These are phyloP conservation scores for Drosophila parthenogenetica DNA, from an alignment of 2,888 invertebrate species.

Conservation along the genomic window DNA sequence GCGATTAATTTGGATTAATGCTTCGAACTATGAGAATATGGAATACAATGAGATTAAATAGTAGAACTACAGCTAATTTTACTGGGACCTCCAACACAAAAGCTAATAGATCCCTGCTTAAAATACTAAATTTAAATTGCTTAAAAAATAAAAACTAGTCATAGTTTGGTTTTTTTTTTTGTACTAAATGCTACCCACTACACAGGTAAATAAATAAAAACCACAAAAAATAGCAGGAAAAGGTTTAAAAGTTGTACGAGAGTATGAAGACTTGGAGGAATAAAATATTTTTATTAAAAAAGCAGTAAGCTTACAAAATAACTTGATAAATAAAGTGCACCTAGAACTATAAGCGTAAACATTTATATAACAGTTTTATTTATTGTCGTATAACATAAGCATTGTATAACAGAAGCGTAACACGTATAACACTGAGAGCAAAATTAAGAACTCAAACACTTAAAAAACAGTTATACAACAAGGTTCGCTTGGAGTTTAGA, in stretches of 20 bases:
- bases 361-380: conserved; percentile 3
- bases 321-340: not conserved
- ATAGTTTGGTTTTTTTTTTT: conserved; percentile 12
- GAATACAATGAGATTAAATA: conserved; percentile 30
- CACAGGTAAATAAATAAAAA: conserved; percentile 12
- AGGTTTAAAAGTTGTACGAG: not conserved
- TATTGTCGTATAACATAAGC: conserved; percentile 5
- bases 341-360: conserved; percentile 42
- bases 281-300: not conserved
- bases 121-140: not conserved
- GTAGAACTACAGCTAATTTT: conserved; percentile 33
- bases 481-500: too few relatives aligned
- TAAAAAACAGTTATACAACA: not conserved
- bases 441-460: conserved; percentile 1
- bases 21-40: conserved; percentile 50
- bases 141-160: conserved; percentile 18
- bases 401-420: conserved; percentile 7
- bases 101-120: conserved; percentile 16
- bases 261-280: not conserved
- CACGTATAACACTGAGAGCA: conserved; percentile 2
- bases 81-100: conserved; percentile 21
- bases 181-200: conserved; percentile 20
- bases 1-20: conserved; percentile 64
- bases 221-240: not conserved
- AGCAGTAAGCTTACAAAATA: not conserved